A percentile compares a stretch with the other conserved stretches of the same genome.
Evolutionary conservation across 2,113 vertebrate genomes (phyloP).

Genomic region (Gallinago jamesoni): DNA sequence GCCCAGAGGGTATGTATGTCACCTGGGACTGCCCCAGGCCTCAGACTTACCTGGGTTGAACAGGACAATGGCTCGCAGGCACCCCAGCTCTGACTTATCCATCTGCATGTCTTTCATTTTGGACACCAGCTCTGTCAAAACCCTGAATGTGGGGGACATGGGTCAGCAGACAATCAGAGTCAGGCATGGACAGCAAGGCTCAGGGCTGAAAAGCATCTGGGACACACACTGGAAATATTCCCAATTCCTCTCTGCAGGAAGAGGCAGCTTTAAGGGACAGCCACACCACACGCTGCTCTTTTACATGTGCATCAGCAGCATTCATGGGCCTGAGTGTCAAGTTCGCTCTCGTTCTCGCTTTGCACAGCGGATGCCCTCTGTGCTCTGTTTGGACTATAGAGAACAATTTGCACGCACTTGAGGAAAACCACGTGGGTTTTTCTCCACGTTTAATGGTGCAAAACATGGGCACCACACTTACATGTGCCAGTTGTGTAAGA

Average conservation of each 20-base stretch:
- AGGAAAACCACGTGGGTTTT: background rate
- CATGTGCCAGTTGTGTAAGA: background rate
- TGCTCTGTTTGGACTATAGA: background rate
- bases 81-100: constrained; percentile 95
- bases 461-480: background rate
- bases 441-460: background rate
- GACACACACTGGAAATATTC: background rate
- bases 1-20: background rate
- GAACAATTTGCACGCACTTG: background rate
- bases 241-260: background rate
- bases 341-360: background rate
- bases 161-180: background rate
- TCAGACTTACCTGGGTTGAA: constrained; percentile 88
- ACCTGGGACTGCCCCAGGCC: background rate
- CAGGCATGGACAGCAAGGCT: background rate
- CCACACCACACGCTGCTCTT: background rate
- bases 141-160: constrained; percentile 69
- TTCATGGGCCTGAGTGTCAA: background rate
- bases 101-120: constrained; percentile 99
- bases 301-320: background rate
- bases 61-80: constrained; percentile 92
- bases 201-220: background rate
- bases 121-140: constrained; percentile 93
- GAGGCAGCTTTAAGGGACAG: background rate
- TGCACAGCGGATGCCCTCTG: background rate